phyloP scores from a whole-genome alignment of 2,113 vertebrate species.

The Etheostoma spectabile region DNA sequence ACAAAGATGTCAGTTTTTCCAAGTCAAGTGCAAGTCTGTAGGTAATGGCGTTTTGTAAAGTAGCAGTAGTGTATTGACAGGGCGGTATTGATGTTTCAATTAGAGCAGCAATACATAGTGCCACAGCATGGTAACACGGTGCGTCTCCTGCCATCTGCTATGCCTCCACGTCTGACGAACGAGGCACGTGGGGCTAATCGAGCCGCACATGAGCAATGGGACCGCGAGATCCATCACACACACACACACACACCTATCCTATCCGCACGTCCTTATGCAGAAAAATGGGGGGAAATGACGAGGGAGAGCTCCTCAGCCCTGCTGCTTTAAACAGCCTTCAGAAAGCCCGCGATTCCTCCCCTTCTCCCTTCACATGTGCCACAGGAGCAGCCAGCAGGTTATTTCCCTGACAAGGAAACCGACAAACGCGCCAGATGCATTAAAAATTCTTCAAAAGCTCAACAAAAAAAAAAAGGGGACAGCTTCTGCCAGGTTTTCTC shows the following conservation, averaged over 20 bases:
- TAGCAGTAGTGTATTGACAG: conserved; percentile 79
- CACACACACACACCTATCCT: conserved; percentile 31
- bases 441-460: conserved; percentile 77
- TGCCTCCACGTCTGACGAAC: conserved; percentile 82
- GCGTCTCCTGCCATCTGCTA: conserved; percentile 85
- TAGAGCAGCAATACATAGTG: conserved; percentile 82
- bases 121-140: conserved; percentile 81
- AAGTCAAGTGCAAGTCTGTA: conserved; percentile 63
- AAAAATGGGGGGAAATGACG: conserved; percentile 50
- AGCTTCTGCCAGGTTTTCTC: conserved; percentile 75
- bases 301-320: conserved; percentile 62
- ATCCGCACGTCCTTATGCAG: conserved; percentile 76
- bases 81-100: conserved; percentile 86
- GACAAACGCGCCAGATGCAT: conserved; percentile 68
- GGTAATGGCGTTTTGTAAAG: conserved; percentile 70
- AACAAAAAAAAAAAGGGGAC: conserved; percentile 59
- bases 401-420: conserved; percentile 62
- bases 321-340: conserved; percentile 76
- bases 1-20: conserved; percentile 11
- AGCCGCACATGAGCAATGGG: conserved; percentile 85
- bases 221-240: conserved; percentile 61
- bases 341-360: conserved; percentile 68
- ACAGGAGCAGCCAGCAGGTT: conserved; percentile 72
- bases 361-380: conserved; percentile 64
- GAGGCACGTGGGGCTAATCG: conserved; percentile 85